These are phyloP conservation scores for Cryptus armator DNA, from an alignment of 2,888 invertebrate genomes.

Conservation along the genomic window DNA sequence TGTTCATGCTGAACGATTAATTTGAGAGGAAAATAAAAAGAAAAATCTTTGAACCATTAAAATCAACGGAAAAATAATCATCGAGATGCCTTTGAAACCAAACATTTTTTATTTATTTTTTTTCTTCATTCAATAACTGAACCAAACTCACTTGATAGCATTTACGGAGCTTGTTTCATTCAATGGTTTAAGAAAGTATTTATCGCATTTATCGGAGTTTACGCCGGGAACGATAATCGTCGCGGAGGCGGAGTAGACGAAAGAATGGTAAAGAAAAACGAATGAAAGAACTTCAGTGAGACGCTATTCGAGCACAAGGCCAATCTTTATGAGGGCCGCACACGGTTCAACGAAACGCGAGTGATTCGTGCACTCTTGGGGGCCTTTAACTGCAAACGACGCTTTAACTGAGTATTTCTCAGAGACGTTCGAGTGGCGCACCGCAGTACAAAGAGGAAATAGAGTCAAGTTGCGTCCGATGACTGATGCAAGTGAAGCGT, in stretches of 20 bases:
- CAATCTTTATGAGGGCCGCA: conserved; percentile 41
- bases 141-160: neutral
- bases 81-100: no score
- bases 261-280: conserved; percentile 16
- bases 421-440: conserved; percentile 1
- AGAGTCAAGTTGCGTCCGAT: conserved; percentile 45
- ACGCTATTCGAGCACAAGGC: conserved; percentile 30
- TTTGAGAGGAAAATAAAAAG: no score
- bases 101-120: neutral
- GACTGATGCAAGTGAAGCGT: conserved; percentile 56
- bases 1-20: no score
- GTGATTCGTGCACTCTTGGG: conserved; percentile 33
- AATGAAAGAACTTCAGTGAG: conserved; percentile 28
- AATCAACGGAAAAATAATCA: no score
- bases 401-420: conserved; percentile 14
- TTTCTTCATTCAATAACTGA: neutral
- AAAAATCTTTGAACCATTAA: no score
- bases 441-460: conserved; percentile 40
- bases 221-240: conserved; percentile 20
- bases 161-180: neutral
- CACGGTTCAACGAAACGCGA: conserved; percentile 43
- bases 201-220: conserved; percentile 29
- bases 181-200: conserved; percentile 6
- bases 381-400: neutral
- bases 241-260: neutral